phyloP scores from a whole-genome alignment of 2,888 invertebrate species.

The Athalia rosae region DNA sequence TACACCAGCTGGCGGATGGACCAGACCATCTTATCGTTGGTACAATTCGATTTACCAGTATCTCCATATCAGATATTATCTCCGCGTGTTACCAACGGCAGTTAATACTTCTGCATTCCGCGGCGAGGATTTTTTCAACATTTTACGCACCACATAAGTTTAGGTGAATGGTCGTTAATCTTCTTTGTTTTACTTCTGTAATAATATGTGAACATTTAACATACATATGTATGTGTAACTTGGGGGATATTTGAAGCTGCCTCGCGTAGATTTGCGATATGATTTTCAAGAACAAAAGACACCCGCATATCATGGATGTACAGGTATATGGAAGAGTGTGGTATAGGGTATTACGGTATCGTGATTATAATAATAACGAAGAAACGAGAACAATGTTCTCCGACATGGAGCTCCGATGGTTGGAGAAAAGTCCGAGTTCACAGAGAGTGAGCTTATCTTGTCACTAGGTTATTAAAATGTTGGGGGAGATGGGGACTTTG shows the following conservation, averaged over 20 bases:
- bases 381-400: conserved; percentile 7
- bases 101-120: no score
- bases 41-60: not conserved
- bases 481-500: no score
- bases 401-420: not conserved
- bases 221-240: no score
- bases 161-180: no score
- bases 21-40: not conserved
- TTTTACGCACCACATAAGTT: no score
- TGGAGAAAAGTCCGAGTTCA: not conserved
- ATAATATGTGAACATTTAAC: not conserved
- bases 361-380: not conserved
- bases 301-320: not conserved
- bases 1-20: not conserved
- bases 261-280: not conserved
- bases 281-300: not conserved
- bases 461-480: conserved; percentile 4
- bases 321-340: no score
- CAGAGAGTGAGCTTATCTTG: conserved; percentile 1
- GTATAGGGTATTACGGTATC: not conserved
- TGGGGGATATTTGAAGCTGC: not conserved
- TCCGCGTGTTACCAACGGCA: no score
- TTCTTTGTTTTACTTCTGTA: no score
- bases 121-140: no score
- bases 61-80: conserved; percentile 12